phyloP scores from a whole-genome alignment of 1,140 invertebrate genomes.

The Tetragnatha versicolor region DNA sequence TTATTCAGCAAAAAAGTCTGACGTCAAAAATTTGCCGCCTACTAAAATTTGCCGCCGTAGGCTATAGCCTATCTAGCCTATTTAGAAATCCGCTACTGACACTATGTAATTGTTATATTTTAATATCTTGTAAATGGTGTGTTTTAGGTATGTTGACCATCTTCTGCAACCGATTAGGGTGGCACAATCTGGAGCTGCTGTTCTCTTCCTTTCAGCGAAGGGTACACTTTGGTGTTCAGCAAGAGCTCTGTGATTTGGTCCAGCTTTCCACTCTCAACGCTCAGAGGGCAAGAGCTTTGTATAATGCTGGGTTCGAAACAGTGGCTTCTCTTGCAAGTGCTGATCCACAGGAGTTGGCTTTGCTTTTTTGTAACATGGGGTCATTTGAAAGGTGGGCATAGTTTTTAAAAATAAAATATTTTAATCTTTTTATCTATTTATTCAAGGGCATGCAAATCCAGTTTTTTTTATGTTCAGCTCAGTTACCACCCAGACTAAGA shows the following conservation, averaged over 20 bases:
- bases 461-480: not conserved
- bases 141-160: conserved; percentile 84
- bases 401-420: not conserved
- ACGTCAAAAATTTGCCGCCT: too few species aligned
- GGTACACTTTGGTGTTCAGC: conserved; percentile 91
- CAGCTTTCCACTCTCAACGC: conserved; percentile 84
- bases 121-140: too few species aligned
- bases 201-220: conserved; percentile 92
- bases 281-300: conserved; percentile 82
- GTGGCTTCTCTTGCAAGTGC: conserved; percentile 80
- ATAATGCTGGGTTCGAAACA: conserved; percentile 81
- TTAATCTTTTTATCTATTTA: too few species aligned
- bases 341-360: conserved; percentile 74
- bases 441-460: too few species aligned
- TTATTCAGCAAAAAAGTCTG: too few species aligned
- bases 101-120: too few species aligned
- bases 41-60: too few species aligned
- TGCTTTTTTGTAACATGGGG: conserved; percentile 77
- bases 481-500: not conserved
- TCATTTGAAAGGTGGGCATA: conserved; percentile 71
- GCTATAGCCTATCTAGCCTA: too few species aligned
- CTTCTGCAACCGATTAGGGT: conserved; percentile 91
- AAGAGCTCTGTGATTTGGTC: conserved; percentile 91
- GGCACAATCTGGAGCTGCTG: conserved; percentile 87
- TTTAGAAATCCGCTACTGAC: too few species aligned